These are phyloP conservation scores for Perizoma affinitatum DNA, from an alignment of 2,888 invertebrate species.

Conservation along the genomic window DNA sequence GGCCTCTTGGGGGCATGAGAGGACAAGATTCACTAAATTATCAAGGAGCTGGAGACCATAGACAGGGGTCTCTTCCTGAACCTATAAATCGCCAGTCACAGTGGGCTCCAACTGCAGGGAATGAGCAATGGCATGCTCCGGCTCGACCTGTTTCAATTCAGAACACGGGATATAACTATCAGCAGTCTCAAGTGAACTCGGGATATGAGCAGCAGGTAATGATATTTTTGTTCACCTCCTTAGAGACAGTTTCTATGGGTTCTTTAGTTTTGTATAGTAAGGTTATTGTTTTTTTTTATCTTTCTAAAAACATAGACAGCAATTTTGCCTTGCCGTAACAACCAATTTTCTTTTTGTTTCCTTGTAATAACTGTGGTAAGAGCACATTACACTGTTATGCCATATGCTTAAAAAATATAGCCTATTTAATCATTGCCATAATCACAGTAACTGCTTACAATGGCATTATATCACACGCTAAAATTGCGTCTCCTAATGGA, in stretches of 20 bases:
- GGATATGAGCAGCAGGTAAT: constrained; percentile 49
- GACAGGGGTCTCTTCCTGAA: constrained; percentile 2
- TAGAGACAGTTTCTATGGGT: too few species aligned
- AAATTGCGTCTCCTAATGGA: constrained; percentile 30
- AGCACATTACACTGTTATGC: too few species aligned
- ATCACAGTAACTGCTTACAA: too few species aligned
- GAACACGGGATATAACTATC: constrained; percentile 33
- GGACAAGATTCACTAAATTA: constrained; percentile 4
- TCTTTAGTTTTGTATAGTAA: too few species aligned
- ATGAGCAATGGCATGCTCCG: constrained; percentile 26
- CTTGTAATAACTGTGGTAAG: too few species aligned
- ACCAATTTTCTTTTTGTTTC: too few species aligned
- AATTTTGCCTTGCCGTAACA: too few species aligned
- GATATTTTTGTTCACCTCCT: background rate
- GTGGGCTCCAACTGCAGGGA: constrained; percentile 38
- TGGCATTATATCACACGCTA: background rate
- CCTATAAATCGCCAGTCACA: constrained; percentile 31
- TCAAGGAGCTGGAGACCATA: constrained; percentile 3
- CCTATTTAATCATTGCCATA: too few species aligned
- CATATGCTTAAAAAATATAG: too few species aligned
- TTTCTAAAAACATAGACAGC: too few species aligned
- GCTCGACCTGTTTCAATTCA: constrained; percentile 37
- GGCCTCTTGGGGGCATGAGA: constrained; percentile 2
- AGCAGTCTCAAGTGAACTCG: constrained; percentile 28
- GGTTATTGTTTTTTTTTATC: too few species aligned